Evolutionary conservation across 2,113 vertebrate genomes (phyloP), one percentile per base, ranked within the genome.

Genomic region (Ptilonorhynchus violaceus): DNA sequence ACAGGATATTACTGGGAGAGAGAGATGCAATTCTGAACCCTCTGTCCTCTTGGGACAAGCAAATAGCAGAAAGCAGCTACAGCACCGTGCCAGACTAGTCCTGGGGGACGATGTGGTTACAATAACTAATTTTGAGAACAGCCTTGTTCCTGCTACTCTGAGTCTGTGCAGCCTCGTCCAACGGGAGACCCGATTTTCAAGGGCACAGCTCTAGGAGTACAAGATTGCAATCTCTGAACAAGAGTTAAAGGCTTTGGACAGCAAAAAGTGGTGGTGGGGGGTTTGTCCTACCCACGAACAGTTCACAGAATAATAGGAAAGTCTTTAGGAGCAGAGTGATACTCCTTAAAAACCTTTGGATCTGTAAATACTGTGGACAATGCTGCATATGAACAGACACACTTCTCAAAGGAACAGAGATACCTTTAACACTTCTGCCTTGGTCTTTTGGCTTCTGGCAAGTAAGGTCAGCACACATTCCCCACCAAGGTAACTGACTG

Each of bases 31-130:
- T 70, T 92, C 53, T 63, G 58, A 92, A 68, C 78, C 64, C 1
- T 84, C 52, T 35, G 25, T 91, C 18, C 92, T 95, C 91, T 39
- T 68, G 91, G 68, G 95, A 24, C 53, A 52, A 87, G 85, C 52
- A 89, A 91, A 89, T 37, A 92, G 86, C 53, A 93, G 92, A 84
- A 95, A 96, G 88, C 68, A 85, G 76, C 88, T 73, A n/a, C 47
- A 19, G 33, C 6, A 25, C 56, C 0, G 11, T 74, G 93, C 93
- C 91, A 95, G 33, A 90, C 66, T 53, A 58, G 64, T 89, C 93
- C 88, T 58, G 62, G 5, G 95, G 80, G 95, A 94, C 0, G 0
- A 24, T 73, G 69, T 79, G 88, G 83, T 93, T 92, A 84, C 80
- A 85, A 75, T 78, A 95, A 87, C 88, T 78, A 53, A 92, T 75